Percentiles rank a stretch among this genome's conserved stretches.
phyloP scores from a whole-genome alignment of 2,113 vertebrate genomes.

The Acrocephalus arundinaceus region DNA sequence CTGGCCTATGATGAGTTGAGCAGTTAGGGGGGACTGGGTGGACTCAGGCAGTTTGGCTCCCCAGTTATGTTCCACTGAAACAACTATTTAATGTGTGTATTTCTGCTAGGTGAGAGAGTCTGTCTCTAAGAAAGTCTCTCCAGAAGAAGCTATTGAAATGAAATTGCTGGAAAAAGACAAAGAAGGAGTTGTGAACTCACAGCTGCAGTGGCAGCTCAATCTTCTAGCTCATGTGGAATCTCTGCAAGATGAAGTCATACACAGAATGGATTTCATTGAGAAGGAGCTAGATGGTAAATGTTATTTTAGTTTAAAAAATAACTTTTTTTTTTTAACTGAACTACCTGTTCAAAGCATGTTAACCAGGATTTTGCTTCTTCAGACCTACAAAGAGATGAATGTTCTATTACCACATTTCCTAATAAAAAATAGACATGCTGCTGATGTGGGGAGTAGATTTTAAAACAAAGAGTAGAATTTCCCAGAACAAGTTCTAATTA shows the following conservation, averaged over 20 bases:
- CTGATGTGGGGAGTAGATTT: background rate
- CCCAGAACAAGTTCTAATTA: background rate
- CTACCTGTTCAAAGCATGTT: background rate
- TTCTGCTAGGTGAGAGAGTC: slow-evolving; percentile 69
- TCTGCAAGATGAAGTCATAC: slow-evolving; percentile 90
- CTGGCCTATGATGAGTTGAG: background rate
- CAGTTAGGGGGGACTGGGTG: background rate
- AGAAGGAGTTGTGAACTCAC: slow-evolving; percentile 79
- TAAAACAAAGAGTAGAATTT: background rate
- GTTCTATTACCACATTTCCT: background rate
- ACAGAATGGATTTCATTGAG: slow-evolving; percentile 96
- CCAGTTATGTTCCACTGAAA: fast-evolving
- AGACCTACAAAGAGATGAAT: background rate
- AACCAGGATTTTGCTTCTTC: background rate
- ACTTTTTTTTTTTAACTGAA: background rate
- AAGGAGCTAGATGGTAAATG: slow-evolving; percentile 89
- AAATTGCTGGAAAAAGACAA: slow-evolving; percentile 72
- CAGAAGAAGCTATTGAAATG: slow-evolving; percentile 69
- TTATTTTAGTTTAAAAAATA: background rate
- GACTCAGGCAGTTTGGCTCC: background rate
- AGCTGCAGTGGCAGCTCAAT: slow-evolving; percentile 92
- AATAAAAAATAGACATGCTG: background rate
- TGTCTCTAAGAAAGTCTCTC: slow-evolving; percentile 70
- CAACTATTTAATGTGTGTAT: background rate
- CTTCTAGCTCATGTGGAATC: slow-evolving; percentile 90